These are phyloP conservation scores for Leptinotarsa texana DNA, from an alignment of 1,140 invertebrate species.

Conservation along the genomic window DNA sequence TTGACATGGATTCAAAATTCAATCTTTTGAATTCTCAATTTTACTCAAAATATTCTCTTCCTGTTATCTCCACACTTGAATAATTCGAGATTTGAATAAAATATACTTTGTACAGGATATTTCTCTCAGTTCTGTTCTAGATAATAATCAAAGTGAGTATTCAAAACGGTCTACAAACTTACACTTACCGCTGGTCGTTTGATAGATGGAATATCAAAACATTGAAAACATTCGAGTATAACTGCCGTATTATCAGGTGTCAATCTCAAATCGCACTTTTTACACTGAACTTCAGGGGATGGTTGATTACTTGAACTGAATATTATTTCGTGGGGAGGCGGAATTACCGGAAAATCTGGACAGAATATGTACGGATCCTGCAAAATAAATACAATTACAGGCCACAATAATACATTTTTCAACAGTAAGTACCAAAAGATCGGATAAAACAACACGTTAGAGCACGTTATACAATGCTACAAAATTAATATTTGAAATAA, in stretches of 20 bases:
- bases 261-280: conserved; percentile 39
- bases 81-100: conserved; percentile 41
- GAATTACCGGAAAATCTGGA: conserved; percentile 22
- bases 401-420: too few relatives aligned
- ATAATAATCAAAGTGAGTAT: conserved; percentile 22
- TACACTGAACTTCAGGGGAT: conserved; percentile 34
- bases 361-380: conserved; percentile 23
- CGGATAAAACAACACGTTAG: too few relatives aligned
- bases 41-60: conserved; percentile 18
- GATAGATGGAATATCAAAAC: conserved; percentile 30
- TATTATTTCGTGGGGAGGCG: conserved; percentile 12
- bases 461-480: too few relatives aligned
- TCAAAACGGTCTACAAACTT: background rate
- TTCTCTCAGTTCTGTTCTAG: conserved; percentile 34
- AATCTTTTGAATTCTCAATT: background rate
- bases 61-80: conserved; percentile 25
- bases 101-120: conserved; percentile 34
- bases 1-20: background rate
- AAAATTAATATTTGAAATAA: background rate
- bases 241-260: conserved; percentile 37
- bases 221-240: conserved; percentile 42
- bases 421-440: too few relatives aligned
- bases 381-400: conserved; percentile 8
- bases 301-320: conserved; percentile 7
- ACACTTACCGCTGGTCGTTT: conserved; percentile 23